Evolutionary conservation across 2,797 vertebrate species (phyloP).

Genomic region (Odontamblyopus lacepedii): DNA sequence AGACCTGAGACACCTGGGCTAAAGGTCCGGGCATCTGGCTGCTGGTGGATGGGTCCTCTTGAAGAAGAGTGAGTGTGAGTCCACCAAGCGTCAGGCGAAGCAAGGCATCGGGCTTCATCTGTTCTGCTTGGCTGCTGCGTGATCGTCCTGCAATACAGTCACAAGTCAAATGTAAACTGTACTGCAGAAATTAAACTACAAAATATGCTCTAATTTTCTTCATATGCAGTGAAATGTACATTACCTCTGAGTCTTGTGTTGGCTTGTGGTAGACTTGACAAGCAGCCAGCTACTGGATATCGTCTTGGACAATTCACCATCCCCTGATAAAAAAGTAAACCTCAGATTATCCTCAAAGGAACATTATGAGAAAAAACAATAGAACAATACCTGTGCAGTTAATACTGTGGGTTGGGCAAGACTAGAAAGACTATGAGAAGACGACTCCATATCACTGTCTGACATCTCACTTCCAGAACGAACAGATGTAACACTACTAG

Average conservation of each 20-base stretch:
- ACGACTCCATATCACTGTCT: conserved; percentile 87
- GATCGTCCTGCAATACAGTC: conserved; percentile 72
- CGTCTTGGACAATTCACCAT: conserved; percentile 78
- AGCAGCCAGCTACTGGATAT: conserved; percentile 79
- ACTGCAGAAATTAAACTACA: not conserved
- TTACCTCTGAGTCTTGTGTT: conserved; percentile 64
- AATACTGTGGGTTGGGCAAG: conserved; percentile 66
- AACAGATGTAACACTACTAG: conserved; percentile 81
- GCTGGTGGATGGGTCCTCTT: conserved; percentile 69
- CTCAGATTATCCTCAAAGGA: not conserved
- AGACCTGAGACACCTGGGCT: conserved; percentile 77
- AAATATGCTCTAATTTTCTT: not conserved
- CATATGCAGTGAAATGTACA: not conserved
- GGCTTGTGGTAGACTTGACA: conserved; percentile 75
- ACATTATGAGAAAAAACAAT: not conserved
- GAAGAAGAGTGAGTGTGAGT: conserved; percentile 84
- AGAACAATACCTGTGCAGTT: conserved; percentile 71
- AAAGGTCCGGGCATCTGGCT: conserved; percentile 50
- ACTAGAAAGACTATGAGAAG: conserved; percentile 79
- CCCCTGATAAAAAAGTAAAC: conserved; percentile 58
- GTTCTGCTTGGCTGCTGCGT: conserved; percentile 71
- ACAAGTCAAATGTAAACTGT: not conserved
- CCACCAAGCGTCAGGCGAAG: conserved; percentile 86
- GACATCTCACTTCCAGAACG: conserved; percentile 83
- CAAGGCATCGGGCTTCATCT: conserved; percentile 83